Percentiles rank a stretch among this genome's conserved stretches.
Conservation (phyloP, 1,140 invertebrate genomes). For the Lysiphlebus fabarum region DNA sequence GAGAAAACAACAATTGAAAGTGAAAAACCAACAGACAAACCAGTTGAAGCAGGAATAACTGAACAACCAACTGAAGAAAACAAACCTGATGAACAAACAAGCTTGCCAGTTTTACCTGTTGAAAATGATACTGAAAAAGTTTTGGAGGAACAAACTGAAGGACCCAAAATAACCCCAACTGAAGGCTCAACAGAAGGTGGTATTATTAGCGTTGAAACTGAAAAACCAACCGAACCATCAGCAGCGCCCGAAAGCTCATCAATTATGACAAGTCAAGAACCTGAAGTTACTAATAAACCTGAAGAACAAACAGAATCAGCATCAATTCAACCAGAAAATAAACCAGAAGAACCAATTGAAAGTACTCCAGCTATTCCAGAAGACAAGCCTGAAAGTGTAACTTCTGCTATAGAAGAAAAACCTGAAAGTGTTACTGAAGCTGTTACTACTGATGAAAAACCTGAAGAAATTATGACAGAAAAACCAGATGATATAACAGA, state of each 20-base stretch:
- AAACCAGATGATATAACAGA: constrained; percentile 1
- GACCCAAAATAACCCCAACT: constrained; percentile 9
- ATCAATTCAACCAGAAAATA: not conserved
- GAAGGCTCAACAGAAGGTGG: constrained; percentile 9
- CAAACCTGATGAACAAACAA: constrained; percentile 25
- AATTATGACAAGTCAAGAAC: not conserved
- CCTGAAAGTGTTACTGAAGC: constrained; percentile 21
- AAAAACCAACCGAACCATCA: constrained; percentile 13
- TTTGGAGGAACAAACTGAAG: not conserved
- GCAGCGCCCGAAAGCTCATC: not conserved
- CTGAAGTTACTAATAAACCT: not conserved
- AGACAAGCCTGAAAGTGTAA: not conserved
- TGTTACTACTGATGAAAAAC: constrained; percentile 5
- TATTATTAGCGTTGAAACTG: not conserved
- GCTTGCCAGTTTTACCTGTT: constrained; percentile 15
- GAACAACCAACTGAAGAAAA: constrained; percentile 26
- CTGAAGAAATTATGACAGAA: constrained; percentile 15
- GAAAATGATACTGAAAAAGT: constrained; percentile 21
- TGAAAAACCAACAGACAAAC: constrained; percentile 25
- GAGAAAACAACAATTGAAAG: constrained; percentile 20
- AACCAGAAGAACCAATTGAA: not conserved
- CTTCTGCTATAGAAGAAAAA: constrained; percentile 5
- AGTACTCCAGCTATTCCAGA: not conserved
- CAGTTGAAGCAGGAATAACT: constrained; percentile 14
- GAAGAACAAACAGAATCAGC: constrained; percentile 1